These are phyloP conservation scores for Sebastes cheni DNA, from an alignment of 2,797 vertebrate genomes.

Conservation along the genomic window DNA sequence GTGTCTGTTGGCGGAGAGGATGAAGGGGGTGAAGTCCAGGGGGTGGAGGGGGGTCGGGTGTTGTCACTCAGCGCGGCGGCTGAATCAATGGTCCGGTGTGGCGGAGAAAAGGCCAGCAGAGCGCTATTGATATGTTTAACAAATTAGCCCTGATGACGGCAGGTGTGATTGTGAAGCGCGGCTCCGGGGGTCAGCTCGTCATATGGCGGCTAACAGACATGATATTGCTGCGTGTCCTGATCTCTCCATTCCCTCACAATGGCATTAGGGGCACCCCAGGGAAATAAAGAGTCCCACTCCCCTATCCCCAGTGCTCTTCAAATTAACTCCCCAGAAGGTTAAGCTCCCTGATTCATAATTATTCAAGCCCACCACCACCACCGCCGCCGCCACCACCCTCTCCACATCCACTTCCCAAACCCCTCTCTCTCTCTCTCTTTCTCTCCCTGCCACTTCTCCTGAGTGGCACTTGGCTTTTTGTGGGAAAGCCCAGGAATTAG, in stretches of 20 bases:
- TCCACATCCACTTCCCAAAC: slow-evolving; percentile 60
- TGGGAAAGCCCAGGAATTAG: slow-evolving; percentile 83
- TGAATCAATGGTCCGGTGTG: slow-evolving; percentile 69
- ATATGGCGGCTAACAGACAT: slow-evolving; percentile 86
- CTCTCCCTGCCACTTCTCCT: slow-evolving; percentile 74
- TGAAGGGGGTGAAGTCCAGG: slow-evolving; percentile 7
- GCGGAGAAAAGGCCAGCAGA: slow-evolving; percentile 68
- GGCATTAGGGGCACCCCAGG: slow-evolving; percentile 85
- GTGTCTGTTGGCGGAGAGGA: slow-evolving; percentile 6
- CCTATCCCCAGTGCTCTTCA: slow-evolving; percentile 82
- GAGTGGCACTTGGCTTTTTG: slow-evolving; percentile 84
- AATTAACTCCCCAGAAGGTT: slow-evolving; percentile 88
- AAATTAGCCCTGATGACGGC: slow-evolving; percentile 85
- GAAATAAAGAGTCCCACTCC: slow-evolving; percentile 85
- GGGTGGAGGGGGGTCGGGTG: slow-evolving; percentile 7
- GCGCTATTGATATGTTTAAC: slow-evolving; percentile 88
- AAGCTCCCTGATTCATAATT: slow-evolving; percentile 87
- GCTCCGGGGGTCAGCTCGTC: slow-evolving; percentile 82
- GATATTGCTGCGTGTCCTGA: slow-evolving; percentile 85
- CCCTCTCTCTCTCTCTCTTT: slow-evolving; percentile 22
- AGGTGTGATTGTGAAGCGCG: slow-evolving; percentile 81
- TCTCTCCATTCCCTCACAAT: slow-evolving; percentile 88
- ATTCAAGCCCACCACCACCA: slow-evolving; percentile 76
- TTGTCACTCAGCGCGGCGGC: slow-evolving; percentile 66
- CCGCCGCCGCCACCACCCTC: slow-evolving; percentile 31